Conservation (phyloP, 2,888 invertebrate species). For the Parnassius smintheus region DNA sequence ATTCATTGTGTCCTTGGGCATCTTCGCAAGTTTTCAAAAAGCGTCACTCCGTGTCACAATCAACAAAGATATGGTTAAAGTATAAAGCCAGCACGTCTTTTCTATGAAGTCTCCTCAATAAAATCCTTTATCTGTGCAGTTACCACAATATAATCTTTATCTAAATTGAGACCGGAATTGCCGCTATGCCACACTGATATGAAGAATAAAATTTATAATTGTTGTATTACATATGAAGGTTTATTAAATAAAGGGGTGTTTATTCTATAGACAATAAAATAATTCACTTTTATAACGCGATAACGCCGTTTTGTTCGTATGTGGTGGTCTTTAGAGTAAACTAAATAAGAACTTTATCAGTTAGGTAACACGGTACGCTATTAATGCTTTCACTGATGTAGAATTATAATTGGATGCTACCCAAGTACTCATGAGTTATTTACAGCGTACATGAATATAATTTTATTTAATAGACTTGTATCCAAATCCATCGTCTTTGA, state of each 20-base stretch:
- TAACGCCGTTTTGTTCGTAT: constrained; percentile 44
- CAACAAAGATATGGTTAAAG: constrained; percentile 48
- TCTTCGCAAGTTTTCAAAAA: constrained; percentile 35
- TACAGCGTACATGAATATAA: constrained; percentile 20
- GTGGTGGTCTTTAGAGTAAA: constrained; percentile 46
- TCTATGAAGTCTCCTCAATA: constrained; percentile 58
- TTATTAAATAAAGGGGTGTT: constrained; percentile 30
- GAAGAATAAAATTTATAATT: constrained; percentile 56
- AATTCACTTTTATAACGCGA: constrained; percentile 53
- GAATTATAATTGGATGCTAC: constrained; percentile 54
- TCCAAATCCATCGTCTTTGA: too few species aligned
- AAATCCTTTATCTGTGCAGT: constrained; percentile 65
- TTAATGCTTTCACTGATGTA: constrained; percentile 52
- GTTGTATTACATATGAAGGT: constrained; percentile 42
- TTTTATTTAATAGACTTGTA: too few species aligned
- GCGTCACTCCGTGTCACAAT: constrained; percentile 43
- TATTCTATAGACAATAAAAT: constrained; percentile 48
- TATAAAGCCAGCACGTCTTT: constrained; percentile 52
- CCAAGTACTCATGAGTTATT: constrained; percentile 46
- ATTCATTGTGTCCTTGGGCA: constrained; percentile 53
- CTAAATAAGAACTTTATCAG: constrained; percentile 37
- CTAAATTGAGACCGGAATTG: constrained; percentile 64
- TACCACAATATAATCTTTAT: constrained; percentile 65
- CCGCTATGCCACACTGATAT: constrained; percentile 44
- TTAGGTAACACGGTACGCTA: constrained; percentile 48